Conservation (phyloP, 2,888 invertebrate genomes). For the Drosophila tripunctata region DNA sequence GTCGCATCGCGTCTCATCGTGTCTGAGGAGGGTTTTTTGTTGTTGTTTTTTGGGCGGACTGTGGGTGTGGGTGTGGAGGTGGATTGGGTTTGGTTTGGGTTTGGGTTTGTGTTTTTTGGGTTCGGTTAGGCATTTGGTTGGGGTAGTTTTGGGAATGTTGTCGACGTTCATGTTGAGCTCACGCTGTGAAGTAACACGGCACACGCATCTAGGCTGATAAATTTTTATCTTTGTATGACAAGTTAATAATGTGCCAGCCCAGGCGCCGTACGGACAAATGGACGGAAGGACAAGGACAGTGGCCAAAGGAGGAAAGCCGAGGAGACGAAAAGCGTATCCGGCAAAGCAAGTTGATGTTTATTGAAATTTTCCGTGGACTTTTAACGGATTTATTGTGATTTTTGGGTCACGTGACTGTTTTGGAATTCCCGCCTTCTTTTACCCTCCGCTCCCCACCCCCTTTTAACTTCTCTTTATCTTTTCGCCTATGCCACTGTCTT, state of each 20-base stretch:
- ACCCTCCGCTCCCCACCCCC: neutral
- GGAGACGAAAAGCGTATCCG: conserved; percentile 9
- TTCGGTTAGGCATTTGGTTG: neutral
- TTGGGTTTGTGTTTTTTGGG: neutral
- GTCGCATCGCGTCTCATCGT: conserved; percentile 1
- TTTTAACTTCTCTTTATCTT: neutral
- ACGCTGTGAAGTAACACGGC: conserved; percentile 61
- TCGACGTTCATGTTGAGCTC: conserved; percentile 71
- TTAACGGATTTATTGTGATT: conserved; percentile 76
- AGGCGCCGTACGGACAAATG: conserved; percentile 43
- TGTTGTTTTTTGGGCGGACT: neutral
- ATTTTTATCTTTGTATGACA: conserved; percentile 82
- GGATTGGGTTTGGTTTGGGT: neutral
- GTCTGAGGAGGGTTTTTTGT: conserved; percentile 16
- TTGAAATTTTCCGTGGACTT: conserved; percentile 65
- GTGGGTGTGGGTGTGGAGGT: neutral
- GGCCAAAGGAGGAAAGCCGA: neutral
- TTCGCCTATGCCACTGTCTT: neutral
- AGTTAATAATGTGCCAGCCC: conserved; percentile 77
- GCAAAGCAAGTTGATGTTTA: conserved; percentile 45
- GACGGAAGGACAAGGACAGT: neutral
- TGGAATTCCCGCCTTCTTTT: conserved; percentile 42
- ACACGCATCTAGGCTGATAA: conserved; percentile 74
- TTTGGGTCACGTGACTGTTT: conserved; percentile 69
- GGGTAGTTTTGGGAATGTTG: conserved; percentile 34